Conservation (phyloP, 2,797 vertebrate genomes). For the Atherinosoma microstoma region DNA sequence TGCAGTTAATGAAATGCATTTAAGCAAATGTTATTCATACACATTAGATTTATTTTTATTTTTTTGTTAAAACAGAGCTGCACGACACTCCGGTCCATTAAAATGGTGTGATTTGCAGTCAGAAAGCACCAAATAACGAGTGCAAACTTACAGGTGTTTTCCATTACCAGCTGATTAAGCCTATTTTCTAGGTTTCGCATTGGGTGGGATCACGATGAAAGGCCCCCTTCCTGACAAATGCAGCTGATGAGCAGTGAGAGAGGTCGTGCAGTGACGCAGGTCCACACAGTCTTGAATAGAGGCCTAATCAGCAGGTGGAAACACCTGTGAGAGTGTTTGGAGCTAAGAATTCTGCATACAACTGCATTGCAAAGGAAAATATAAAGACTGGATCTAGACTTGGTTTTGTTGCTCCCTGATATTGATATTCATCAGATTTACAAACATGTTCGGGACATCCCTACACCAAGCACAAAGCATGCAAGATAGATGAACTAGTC, state of each 20-base stretch:
- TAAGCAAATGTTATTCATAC: too few species aligned
- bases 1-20: neutral
- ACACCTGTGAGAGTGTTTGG: constrained; percentile 10
- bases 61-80: neutral
- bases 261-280: neutral
- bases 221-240: neutral
- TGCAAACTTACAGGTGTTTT: constrained; percentile 31
- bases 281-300: neutral
- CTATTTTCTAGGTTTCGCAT: neutral
- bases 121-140: neutral
- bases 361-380: constrained; percentile 23
- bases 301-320: constrained; percentile 27
- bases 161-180: constrained; percentile 29
- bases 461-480: constrained; percentile 58
- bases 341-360: neutral
- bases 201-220: neutral
- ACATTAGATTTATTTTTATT: too few species aligned
- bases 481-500: constrained; percentile 53
- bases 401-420: constrained; percentile 16
- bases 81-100: neutral
- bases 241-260: neutral
- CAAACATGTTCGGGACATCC: constrained; percentile 48
- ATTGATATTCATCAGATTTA: neutral
- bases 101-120: neutral
- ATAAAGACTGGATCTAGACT: constrained; percentile 37